Evolutionary conservation across 2,888 invertebrate genomes (phyloP).

Genomic region (Anorthoa munda): DNA sequence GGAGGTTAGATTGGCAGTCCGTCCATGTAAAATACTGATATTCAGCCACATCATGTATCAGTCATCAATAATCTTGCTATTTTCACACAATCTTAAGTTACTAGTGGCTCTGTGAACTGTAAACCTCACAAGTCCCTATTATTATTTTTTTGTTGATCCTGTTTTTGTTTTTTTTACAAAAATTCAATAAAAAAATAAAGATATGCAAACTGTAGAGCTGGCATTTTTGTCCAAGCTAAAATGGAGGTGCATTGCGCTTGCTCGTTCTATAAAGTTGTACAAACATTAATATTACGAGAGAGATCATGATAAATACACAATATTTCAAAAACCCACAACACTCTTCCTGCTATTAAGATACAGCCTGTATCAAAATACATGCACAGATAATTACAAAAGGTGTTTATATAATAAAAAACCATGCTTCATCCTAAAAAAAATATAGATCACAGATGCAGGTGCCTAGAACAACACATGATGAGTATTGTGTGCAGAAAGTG

Average conservation of each 20-base stretch:
- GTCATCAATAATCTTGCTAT: too few species aligned
- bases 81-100: neutral
- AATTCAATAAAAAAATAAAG: too few species aligned
- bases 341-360: neutral
- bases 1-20: neutral
- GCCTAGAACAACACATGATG: neutral
- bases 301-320: neutral
- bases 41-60: too few species aligned
- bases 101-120: too few species aligned
- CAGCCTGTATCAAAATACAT: neutral
- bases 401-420: neutral
- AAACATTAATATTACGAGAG: neutral
- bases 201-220: too few species aligned
- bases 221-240: too few species aligned
- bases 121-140: too few species aligned
- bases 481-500: conserved; percentile 2
- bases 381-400: neutral
- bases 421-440: neutral
- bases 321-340: neutral
- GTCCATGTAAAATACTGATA: too few species aligned
- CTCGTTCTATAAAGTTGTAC: neutral
- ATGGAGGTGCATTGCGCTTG: accelerated
- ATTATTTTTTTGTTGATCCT: too few species aligned
- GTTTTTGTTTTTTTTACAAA: too few species aligned
- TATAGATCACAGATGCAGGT: neutral